Conservation (phyloP, 53 echinoderm and acorn worm species). For the Arbacia lixula region DNA sequence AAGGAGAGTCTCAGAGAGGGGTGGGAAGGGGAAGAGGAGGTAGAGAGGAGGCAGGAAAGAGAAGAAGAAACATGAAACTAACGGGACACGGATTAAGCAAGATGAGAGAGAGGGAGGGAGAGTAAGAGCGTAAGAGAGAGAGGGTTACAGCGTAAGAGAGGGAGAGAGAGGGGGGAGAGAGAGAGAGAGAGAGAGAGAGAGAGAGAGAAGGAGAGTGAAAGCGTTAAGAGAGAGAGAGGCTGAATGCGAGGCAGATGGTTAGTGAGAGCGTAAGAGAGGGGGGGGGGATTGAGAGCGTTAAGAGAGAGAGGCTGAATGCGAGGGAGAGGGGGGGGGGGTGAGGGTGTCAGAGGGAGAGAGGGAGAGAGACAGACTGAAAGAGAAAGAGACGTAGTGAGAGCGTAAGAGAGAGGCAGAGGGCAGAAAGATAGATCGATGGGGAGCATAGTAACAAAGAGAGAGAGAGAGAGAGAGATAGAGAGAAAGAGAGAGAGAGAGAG, state of each 20-base stretch:
- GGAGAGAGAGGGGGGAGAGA: neutral
- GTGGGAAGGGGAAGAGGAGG: too few species aligned
- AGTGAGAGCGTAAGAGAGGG: neutral
- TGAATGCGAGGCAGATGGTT: neutral
- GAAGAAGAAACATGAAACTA: too few species aligned
- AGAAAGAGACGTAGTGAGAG: neutral
- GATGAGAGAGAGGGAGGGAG: neutral
- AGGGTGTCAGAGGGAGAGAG: too few species aligned
- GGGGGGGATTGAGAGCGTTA: neutral
- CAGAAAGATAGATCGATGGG: neutral
- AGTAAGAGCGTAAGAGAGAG: neutral
- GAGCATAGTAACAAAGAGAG: neutral
- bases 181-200: neutral
- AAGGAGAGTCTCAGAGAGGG: too few species aligned
- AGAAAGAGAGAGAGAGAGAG: neutral
- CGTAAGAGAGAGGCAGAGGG: neutral
- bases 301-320: neutral
- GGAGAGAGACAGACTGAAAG: neutral
- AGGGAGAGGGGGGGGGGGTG: neutral
- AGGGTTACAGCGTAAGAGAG: neutral
- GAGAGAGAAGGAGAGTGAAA: neutral
- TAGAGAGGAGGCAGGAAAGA: too few species aligned
- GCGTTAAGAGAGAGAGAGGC: neutral
- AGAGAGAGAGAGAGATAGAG: neutral
- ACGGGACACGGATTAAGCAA: too few species aligned